phyloP scores from a whole-genome alignment of 2,797 vertebrate species.

The Peromyscus nudipes region DNA sequence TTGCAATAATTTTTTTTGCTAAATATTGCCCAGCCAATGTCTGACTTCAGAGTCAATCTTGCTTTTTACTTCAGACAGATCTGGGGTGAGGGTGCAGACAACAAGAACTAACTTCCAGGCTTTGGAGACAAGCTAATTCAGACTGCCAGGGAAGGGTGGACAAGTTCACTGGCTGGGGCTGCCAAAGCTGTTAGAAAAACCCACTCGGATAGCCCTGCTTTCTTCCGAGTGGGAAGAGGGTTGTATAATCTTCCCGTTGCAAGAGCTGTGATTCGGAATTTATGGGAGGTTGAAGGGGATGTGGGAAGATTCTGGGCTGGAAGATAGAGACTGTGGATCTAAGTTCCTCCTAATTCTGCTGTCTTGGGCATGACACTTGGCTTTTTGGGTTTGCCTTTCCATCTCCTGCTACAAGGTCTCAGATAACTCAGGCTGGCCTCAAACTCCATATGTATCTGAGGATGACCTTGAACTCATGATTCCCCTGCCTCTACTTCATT shows the following conservation, averaged over 20 bases:
- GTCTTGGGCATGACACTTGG: not conserved
- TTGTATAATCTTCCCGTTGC: not conserved
- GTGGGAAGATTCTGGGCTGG: not conserved
- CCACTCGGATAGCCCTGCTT: not conserved
- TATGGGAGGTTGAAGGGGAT: not conserved
- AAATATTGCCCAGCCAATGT: slow-evolving; percentile 22
- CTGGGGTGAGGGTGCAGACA: not conserved
- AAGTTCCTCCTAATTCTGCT: slow-evolving; percentile 3
- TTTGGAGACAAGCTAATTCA: slow-evolving; percentile 41
- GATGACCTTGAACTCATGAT: not conserved
- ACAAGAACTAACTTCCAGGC: not conserved
- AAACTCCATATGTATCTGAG: not conserved
- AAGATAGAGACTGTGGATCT: not conserved
- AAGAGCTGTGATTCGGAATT: not conserved
- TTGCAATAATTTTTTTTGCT: slow-evolving; percentile 72
- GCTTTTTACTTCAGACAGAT: slow-evolving; percentile 42
- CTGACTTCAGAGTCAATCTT: slow-evolving; percentile 35
- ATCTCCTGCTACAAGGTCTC: not conserved
- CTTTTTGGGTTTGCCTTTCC: not conserved
- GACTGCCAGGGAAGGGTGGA: not conserved
- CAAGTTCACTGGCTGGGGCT: not conserved
- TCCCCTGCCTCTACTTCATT: not conserved
- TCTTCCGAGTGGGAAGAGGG: not conserved
- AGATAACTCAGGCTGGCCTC: too few species aligned
- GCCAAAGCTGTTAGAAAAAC: slow-evolving; percentile 1